These are phyloP conservation scores for Zosterops japonicus DNA, from an alignment of 2,113 vertebrate species.

Conservation along the genomic window DNA sequence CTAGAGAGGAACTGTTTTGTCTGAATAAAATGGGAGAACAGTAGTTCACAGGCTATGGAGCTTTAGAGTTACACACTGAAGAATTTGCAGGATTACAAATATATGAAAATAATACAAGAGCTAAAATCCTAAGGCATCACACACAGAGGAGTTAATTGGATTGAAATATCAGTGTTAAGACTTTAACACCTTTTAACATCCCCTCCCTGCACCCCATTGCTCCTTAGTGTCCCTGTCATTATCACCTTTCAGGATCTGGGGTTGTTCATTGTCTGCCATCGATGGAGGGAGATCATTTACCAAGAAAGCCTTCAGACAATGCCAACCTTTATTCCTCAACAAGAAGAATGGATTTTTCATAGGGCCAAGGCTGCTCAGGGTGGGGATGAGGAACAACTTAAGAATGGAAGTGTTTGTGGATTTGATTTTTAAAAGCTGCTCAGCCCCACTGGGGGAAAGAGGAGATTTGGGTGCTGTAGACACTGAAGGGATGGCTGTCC, in stretches of 20 bases:
- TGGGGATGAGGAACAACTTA: accelerated
- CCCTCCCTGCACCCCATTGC: background rate
- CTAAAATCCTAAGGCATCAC: background rate
- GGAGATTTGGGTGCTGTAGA: background rate
- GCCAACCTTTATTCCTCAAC: background rate
- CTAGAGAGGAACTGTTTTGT: background rate
- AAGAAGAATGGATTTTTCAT: background rate
- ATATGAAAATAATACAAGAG: background rate
- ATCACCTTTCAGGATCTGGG: background rate
- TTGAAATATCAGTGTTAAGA: background rate
- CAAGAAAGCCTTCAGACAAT: background rate
- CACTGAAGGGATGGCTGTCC: no score
- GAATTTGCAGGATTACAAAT: background rate
- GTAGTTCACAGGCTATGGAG: background rate
- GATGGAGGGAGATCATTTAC: background rate
- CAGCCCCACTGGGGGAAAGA: background rate
- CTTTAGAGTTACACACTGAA: background rate
- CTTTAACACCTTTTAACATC: background rate
- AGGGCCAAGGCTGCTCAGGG: background rate
- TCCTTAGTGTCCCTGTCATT: background rate
- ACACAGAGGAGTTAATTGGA: background rate
- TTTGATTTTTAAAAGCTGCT: background rate
- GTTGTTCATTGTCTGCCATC: background rate
- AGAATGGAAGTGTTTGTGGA: background rate
- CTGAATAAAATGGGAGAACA: background rate